Evolutionary conservation across 2,888 invertebrate genomes (phyloP).

Genomic region (Drosophila tripunctata): DNA sequence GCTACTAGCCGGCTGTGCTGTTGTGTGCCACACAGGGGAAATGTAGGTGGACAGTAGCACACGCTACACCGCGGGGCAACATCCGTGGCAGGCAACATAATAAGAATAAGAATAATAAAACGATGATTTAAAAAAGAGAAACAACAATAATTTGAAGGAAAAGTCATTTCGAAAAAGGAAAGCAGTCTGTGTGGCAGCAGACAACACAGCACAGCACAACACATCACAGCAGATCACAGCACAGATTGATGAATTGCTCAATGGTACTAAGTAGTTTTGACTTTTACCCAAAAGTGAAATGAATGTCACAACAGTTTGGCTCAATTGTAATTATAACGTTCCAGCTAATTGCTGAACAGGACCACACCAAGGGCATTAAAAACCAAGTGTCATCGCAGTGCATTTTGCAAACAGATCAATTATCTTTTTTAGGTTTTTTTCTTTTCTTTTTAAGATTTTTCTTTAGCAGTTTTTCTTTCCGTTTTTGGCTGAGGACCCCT

Average conservation of each 20-base stretch:
- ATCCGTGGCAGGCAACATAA: slow-evolving; percentile 44
- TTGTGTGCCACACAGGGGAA: slow-evolving; percentile 29
- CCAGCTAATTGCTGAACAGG: slow-evolving; percentile 58
- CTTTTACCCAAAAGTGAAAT: slow-evolving; percentile 73
- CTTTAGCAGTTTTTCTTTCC: slow-evolving; percentile 24
- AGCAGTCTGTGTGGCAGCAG: slow-evolving; percentile 62
- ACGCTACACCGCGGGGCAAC: slow-evolving; percentile 70
- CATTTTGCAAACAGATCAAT: slow-evolving; percentile 80
- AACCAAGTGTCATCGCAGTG: slow-evolving; percentile 67
- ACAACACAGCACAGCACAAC: no score
- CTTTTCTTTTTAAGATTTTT: slow-evolving; percentile 18
- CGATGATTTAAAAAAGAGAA: no score
- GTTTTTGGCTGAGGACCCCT: slow-evolving; percentile 52
- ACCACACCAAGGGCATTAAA: slow-evolving; percentile 65
- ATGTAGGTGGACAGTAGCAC: slow-evolving; percentile 58
- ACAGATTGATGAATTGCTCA: slow-evolving; percentile 62
- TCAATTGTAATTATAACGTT: slow-evolving; percentile 57
- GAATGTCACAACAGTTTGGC: no score
- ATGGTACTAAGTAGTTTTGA: slow-evolving; percentile 35
- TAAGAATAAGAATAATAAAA: slow-evolving; percentile 22
- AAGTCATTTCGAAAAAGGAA: slow-evolving; percentile 40
- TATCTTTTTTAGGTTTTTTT: slow-evolving; percentile 45
- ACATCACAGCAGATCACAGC: no score
- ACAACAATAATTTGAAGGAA: slow-evolving; percentile 22
- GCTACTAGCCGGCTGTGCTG: neutral